Percentiles rank a stretch among this genome's conserved stretches.
phyloP scores from a whole-genome alignment of 2,113 vertebrate species.

The Athene noctua region DNA sequence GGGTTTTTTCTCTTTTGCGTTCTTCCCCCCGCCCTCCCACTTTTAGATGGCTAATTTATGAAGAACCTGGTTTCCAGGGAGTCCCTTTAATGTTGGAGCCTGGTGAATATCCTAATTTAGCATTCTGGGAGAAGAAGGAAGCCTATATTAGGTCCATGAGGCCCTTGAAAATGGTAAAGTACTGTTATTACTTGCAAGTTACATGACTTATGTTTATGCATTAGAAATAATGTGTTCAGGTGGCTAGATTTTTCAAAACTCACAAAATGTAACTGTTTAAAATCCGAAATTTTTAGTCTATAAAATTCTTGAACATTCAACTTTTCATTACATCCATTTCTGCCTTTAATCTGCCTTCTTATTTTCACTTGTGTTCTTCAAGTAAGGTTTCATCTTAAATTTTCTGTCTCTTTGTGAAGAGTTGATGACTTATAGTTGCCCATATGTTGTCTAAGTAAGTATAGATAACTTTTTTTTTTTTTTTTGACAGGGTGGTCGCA shows the following conservation, averaged over 20 bases:
- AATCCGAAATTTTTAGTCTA: neutral
- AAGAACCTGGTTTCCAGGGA: conserved; percentile 88
- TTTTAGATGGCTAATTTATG: conserved; percentile 90
- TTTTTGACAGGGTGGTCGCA: conserved; percentile 84
- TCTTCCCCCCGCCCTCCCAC: neutral
- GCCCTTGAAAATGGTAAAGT: conserved; percentile 88
- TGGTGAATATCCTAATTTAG: conserved; percentile 88
- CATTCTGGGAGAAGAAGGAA: conserved; percentile 86
- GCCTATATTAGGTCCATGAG: conserved; percentile 90
- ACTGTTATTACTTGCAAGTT: neutral
- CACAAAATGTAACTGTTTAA: neutral
- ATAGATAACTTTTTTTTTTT: neutral
- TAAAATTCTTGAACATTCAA: neutral
- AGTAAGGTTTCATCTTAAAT: neutral
- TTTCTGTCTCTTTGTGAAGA: neutral
- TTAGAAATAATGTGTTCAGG: neutral
- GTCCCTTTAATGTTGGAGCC: conserved; percentile 84
- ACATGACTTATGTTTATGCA: neutral
- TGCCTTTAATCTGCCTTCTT: neutral
- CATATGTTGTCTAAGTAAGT: neutral
- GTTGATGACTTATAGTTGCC: neutral
- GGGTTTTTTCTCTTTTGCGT: neutral
- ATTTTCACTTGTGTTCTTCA: neutral
- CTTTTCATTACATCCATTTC: neutral
- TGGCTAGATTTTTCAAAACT: neutral